These are phyloP conservation scores for Harpalus rubripes DNA, from an alignment of 2,888 invertebrate genomes.

Conservation along the genomic window DNA sequence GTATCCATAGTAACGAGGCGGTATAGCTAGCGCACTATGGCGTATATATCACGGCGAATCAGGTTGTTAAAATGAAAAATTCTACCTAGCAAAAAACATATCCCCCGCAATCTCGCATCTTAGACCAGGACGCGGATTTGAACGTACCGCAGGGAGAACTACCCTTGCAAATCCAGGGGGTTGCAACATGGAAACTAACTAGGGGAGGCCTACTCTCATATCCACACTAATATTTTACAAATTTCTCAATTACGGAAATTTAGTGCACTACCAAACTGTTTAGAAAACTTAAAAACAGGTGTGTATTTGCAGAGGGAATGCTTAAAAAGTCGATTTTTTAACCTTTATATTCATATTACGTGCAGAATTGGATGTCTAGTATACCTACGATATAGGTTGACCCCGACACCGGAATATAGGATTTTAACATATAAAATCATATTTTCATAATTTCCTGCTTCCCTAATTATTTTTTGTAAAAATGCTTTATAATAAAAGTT, in stretches of 20 bases:
- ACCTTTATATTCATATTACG: no score
- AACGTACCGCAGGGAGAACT: conserved; percentile 56
- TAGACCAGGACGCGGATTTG: conserved; percentile 54
- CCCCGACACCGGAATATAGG: no score
- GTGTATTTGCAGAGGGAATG: no score
- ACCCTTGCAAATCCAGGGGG: neutral
- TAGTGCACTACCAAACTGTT: no score
- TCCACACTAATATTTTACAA: neutral
- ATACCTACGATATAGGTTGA: no score
- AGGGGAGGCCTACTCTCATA: neutral
- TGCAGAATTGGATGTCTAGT: no score
- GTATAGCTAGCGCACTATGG: conserved; percentile 11
- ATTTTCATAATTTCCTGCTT: no score
- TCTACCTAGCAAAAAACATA: conserved; percentile 51
- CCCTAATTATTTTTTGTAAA: no score
- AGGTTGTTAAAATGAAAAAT: conserved; percentile 61
- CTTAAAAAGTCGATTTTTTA: no score
- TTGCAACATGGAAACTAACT: neutral
- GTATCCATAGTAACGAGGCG: conserved; percentile 39
- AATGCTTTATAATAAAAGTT: no score
- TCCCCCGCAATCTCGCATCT: conserved; percentile 51
- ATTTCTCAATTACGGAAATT: neutral
- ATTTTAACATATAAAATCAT: no score
- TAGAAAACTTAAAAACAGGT: no score
- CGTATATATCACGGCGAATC: conserved; percentile 54